A percentile compares a stretch with the other conserved stretches of the same genome.
These are phyloP conservation scores for Bruchidius siliquastri DNA, from an alignment of 2,888 invertebrate genomes.

Conservation along the genomic window DNA sequence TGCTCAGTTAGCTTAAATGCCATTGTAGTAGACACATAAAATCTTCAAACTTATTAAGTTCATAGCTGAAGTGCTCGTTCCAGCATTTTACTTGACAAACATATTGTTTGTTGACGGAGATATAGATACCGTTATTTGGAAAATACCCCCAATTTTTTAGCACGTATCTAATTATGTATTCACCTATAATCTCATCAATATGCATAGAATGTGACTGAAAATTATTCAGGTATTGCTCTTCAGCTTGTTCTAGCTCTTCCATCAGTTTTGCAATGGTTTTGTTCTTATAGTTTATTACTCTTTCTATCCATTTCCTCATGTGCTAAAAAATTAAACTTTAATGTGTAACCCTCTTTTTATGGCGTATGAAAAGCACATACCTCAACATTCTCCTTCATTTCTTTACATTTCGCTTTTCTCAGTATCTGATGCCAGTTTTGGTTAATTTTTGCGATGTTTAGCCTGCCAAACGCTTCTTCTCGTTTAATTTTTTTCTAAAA, in stretches of 20 bases:
- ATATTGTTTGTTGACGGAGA: too few species aligned
- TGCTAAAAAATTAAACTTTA: constrained; percentile 42
- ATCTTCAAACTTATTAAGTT: too few species aligned
- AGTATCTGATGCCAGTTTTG: constrained; percentile 79
- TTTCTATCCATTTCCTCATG: constrained; percentile 57
- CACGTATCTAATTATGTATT: too few species aligned
- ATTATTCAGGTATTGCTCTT: constrained; percentile 67
- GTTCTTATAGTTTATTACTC: constrained; percentile 64
- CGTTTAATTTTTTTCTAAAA: constrained; percentile 75
- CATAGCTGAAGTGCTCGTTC: too few species aligned
- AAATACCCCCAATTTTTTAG: too few species aligned
- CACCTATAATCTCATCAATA: constrained; percentile 66
- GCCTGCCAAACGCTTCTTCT: constrained; percentile 72
- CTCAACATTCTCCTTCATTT: constrained; percentile 65
- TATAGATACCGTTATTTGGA: too few species aligned
- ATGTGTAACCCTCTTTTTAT: neutral
- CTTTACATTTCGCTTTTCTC: constrained; percentile 70
- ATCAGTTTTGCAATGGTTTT: constrained; percentile 60
- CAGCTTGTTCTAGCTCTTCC: constrained; percentile 63
- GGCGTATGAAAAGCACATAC: constrained; percentile 40
- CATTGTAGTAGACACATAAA: too few species aligned
- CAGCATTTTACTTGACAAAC: too few species aligned
- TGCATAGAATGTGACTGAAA: constrained; percentile 70
- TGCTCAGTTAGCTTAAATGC: too few species aligned
- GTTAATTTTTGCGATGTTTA: constrained; percentile 80